These are phyloP conservation scores for Hesperia comma DNA, from an alignment of 2,888 invertebrate genomes.

Conservation along the genomic window DNA sequence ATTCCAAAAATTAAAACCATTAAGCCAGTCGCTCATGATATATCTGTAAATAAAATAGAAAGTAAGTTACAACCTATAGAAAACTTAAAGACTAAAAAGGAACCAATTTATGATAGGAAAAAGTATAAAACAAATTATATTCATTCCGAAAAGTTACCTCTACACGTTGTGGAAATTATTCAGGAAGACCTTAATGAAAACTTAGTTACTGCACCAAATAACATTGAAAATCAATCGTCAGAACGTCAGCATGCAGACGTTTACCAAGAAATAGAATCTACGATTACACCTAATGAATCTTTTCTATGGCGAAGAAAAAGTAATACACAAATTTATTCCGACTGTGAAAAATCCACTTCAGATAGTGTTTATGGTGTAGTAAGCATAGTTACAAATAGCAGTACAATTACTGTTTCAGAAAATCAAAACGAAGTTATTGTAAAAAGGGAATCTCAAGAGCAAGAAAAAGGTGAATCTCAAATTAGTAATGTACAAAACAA, in stretches of 20 bases:
- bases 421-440: slow-evolving; percentile 43
- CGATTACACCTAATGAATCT: slow-evolving; percentile 85
- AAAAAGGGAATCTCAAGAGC: slow-evolving; percentile 57
- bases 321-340: slow-evolving; percentile 69
- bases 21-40: slow-evolving; percentile 58
- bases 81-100: slow-evolving; percentile 58
- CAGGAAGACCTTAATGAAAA: slow-evolving; percentile 72
- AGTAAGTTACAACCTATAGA: slow-evolving; percentile 45
- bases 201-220: slow-evolving; percentile 37
- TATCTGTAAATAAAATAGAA: slow-evolving; percentile 49
- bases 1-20: slow-evolving; percentile 80
- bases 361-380: slow-evolving; percentile 70
- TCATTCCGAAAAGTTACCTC: slow-evolving; percentile 72
- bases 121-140: slow-evolving; percentile 78
- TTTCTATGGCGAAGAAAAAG: slow-evolving; percentile 86
- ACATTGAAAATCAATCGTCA: slow-evolving; percentile 37
- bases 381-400: slow-evolving; percentile 60
- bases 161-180: slow-evolving; percentile 76
- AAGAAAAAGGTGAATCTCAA: slow-evolving; percentile 54
- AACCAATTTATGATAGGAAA: slow-evolving; percentile 71
- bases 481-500: slow-evolving; percentile 41
- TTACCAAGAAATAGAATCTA: slow-evolving; percentile 63
- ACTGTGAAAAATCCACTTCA: slow-evolving; percentile 63
- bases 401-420: slow-evolving; percentile 38
- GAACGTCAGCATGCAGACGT: slow-evolving; percentile 44